Conservation (phyloP, 2,888 invertebrate species). For the Linyphia triangularis region DNA sequence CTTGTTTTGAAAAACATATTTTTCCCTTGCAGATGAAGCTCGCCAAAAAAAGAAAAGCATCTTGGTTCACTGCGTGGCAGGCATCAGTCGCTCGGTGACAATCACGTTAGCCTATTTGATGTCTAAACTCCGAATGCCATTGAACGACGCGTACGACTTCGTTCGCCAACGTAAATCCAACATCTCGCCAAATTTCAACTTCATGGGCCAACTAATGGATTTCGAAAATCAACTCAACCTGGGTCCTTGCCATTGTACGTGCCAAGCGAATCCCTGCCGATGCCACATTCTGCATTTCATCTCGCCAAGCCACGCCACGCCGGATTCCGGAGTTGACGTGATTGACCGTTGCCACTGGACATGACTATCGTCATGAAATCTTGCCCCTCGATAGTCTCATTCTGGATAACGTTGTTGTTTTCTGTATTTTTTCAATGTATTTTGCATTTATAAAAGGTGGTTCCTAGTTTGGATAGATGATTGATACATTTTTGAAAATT, state of each 20-base stretch:
- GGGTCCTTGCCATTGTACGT: constrained; percentile 62
- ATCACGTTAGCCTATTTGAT: constrained; percentile 97
- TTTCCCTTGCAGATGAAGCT: constrained; percentile 88
- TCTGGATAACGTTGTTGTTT: neutral
- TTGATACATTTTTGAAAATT: too few species aligned
- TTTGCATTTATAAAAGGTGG: neutral
- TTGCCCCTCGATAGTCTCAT: neutral
- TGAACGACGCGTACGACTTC: constrained; percentile 97
- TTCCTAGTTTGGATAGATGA: neutral
- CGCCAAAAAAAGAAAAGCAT: constrained; percentile 92
- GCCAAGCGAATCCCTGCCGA: constrained; percentile 60
- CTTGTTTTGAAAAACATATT: neutral
- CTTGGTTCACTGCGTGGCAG: constrained; percentile 97
- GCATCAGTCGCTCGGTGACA: constrained; percentile 96
- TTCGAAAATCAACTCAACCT: constrained; percentile 88
- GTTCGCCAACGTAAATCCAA: constrained; percentile 95
- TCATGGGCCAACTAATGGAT: constrained; percentile 96
- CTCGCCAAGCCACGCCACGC: constrained; percentile 86
- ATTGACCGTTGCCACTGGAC: constrained; percentile 88
- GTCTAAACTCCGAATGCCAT: constrained; percentile 91
- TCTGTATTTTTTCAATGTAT: neutral
- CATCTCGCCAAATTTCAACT: constrained; percentile 98
- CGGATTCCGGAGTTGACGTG: constrained; percentile 95
- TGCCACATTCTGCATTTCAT: constrained; percentile 82
- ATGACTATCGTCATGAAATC: constrained; percentile 28